Percentiles rank a stretch among this genome's conserved stretches.
Evolutionary conservation across 2,888 invertebrate genomes (phyloP).

Genomic region (Clitarchus hookeri): DNA sequence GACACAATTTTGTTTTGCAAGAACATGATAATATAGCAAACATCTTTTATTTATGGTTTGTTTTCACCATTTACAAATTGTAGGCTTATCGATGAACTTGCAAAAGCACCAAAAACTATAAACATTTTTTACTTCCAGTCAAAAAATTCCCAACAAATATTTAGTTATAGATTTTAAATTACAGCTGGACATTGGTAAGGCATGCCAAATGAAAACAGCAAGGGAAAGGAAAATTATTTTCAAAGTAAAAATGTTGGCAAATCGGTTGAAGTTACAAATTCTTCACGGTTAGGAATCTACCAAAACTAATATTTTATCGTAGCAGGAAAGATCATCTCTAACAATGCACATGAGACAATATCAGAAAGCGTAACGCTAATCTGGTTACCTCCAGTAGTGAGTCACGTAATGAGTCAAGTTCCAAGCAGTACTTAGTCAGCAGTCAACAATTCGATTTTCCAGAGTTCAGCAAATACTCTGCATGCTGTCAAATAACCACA

Average conservation of each 20-base stretch:
- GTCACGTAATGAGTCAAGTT: background rate
- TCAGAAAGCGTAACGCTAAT: background rate
- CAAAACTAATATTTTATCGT: background rate
- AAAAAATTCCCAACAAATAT: background rate
- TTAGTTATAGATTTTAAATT: background rate
- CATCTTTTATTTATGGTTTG: background rate
- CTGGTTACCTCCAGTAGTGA: constrained; percentile 2
- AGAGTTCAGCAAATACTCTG: background rate
- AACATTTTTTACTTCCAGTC: background rate
- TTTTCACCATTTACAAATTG: background rate
- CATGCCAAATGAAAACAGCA: background rate
- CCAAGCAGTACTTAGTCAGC: background rate
- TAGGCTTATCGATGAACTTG: background rate
- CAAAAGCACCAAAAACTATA: background rate
- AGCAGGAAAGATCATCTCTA: constrained; percentile 1
- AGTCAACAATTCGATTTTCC: constrained; percentile 14
- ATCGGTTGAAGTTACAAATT: background rate
- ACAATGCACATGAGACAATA: constrained; percentile 4
- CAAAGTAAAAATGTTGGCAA: background rate
- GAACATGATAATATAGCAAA: background rate
- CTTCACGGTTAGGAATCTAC: background rate
- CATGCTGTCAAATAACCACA: background rate
- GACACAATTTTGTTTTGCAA: background rate
- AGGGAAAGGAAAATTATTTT: background rate
- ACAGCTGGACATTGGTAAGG: background rate